A percentile compares a stretch with the other conserved stretches of the same genome.
phyloP scores from a whole-genome alignment of 2,888 invertebrate species.

The Antitype chi region DNA sequence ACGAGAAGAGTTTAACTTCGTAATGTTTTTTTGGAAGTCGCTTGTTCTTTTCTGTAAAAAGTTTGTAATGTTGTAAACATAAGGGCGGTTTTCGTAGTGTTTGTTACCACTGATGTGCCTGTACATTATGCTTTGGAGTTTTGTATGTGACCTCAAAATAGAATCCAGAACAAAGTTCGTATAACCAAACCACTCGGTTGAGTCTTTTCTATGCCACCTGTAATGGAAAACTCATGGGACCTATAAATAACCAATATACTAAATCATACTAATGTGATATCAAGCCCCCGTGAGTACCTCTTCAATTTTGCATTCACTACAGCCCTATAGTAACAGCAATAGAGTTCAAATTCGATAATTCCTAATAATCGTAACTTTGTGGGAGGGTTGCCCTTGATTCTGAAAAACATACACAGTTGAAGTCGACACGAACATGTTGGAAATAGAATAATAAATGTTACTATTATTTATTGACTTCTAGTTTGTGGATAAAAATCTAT shows the following conservation, averaged over 20 bases:
- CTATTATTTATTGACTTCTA: conserved; percentile 50
- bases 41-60: too few species aligned
- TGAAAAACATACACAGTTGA: conserved; percentile 23
- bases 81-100: too few species aligned
- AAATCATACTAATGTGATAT: conserved; percentile 29
- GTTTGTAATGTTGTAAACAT: too few species aligned
- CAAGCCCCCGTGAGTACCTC: not conserved
- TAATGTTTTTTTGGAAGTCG: too few species aligned
- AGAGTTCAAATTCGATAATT: conserved; percentile 7
- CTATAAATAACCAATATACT: conserved; percentile 24
- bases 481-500: conserved; percentile 4
- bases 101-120: too few species aligned
- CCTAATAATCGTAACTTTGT: not conserved
- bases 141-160: too few species aligned
- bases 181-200: too few species aligned
- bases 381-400: conserved; percentile 22
- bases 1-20: too few species aligned
- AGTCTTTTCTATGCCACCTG: not conserved
- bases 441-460: conserved; percentile 27
- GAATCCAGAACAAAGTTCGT: too few species aligned
- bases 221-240: conserved; percentile 2
- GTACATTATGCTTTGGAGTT: too few species aligned
- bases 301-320: not conserved
- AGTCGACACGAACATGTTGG: conserved; percentile 40
- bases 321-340: fast-evolving